Evolutionary conservation across 2,888 invertebrate genomes (phyloP).

Genomic region (Glyphotaelius pellucidus): DNA sequence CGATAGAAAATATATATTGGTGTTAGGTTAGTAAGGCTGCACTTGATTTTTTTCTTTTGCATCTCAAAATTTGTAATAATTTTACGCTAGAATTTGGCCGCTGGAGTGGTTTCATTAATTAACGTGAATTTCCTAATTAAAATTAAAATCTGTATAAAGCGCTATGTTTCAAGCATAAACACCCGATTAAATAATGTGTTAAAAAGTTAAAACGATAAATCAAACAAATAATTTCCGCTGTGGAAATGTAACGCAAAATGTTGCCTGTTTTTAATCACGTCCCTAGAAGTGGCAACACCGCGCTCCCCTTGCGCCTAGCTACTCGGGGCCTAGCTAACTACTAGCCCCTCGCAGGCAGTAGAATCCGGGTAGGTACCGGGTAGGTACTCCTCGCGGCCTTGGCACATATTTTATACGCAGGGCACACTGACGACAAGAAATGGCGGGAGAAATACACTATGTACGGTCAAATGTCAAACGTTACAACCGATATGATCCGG

Average conservation of each 20-base stretch:
- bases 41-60: too few species aligned
- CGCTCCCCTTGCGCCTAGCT: background rate
- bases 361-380: background rate
- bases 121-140: background rate
- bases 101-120: background rate
- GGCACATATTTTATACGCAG: constrained; percentile 46
- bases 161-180: background rate
- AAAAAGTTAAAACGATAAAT: background rate
- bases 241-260: background rate
- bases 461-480: constrained; percentile 36
- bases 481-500: background rate
- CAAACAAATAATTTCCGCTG: background rate
- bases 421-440: constrained; percentile 26
- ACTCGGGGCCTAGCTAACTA: background rate
- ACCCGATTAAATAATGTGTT: background rate
- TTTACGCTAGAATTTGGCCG: background rate
- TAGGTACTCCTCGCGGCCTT: constrained; percentile 29
- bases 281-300: constrained; percentile 6
- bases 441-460: constrained; percentile 11
- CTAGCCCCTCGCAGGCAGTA: background rate
- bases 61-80: too few species aligned
- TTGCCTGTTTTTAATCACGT: constrained; percentile 5
- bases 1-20: too few species aligned
- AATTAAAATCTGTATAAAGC: background rate
- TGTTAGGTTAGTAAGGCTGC: too few species aligned